Evolutionary conservation across 2,888 invertebrate genomes (phyloP).

Genomic region (Thymelicus lineola): DNA sequence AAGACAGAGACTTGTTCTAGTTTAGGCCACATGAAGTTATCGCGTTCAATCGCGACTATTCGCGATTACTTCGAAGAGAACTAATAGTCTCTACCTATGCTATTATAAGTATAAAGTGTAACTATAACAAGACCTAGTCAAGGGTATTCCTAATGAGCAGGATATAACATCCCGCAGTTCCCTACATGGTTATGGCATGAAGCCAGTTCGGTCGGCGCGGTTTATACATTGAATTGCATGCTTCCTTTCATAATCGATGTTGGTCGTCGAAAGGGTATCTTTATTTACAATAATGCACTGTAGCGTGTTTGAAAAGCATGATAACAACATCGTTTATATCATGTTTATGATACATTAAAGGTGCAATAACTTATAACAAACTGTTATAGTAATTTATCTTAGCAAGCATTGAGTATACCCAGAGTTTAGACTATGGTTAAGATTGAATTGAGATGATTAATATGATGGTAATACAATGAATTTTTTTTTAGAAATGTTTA

Average conservation of each 20-base stretch:
- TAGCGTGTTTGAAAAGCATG: not conserved
- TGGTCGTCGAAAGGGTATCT: conserved; percentile 18
- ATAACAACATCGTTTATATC: not conserved
- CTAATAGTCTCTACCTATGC: too few species aligned
- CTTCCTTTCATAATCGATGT: conserved; percentile 35
- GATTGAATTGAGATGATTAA: too few species aligned
- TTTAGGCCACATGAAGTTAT: too few species aligned
- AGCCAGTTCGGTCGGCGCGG: conserved; percentile 38
- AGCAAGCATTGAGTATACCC: too few species aligned
- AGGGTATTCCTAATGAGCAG: conserved; percentile 30
- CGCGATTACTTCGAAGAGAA: not conserved
- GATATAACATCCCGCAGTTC: conserved; percentile 30
- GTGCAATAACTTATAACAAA: not conserved
- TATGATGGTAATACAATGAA: too few species aligned
- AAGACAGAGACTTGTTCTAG: too few species aligned
- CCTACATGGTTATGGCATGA: conserved; percentile 43
- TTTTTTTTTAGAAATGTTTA: not conserved
- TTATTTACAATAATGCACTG: conserved; percentile 18
- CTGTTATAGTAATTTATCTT: not conserved
- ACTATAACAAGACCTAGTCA: conserved; percentile 5
- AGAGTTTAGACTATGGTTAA: too few species aligned
- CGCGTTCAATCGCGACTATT: not conserved
- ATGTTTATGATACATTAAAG: not conserved
- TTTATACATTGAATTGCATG: conserved; percentile 40
- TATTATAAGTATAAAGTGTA: not conserved